Conservation (phyloP, 2,113 vertebrate species). For the Platycercus adscitus region DNA sequence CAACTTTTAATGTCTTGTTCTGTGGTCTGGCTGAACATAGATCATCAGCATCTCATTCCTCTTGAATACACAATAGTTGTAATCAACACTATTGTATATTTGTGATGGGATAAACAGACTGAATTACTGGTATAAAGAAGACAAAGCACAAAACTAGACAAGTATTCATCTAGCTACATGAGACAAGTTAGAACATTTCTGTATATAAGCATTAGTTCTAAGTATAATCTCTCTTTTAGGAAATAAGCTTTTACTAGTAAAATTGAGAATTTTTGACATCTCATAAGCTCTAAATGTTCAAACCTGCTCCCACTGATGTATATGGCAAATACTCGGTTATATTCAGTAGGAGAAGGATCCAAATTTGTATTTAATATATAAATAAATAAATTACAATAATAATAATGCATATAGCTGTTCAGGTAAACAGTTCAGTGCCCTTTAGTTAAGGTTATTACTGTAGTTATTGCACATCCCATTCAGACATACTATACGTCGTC, state of each 20-base stretch:
- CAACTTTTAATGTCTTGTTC: conserved; percentile 57
- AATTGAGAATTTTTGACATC: conserved; percentile 72
- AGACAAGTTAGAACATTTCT: conserved; percentile 71
- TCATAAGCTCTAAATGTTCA: conserved; percentile 54
- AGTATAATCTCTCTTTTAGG: conserved; percentile 75
- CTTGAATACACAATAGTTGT: conserved; percentile 70
- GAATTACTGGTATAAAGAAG: conserved; percentile 67
- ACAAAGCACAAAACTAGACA: conserved; percentile 77
- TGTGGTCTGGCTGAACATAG: conserved; percentile 61
- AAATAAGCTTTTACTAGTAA: conserved; percentile 74
- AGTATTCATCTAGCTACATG: conserved; percentile 58
- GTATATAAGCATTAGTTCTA: conserved; percentile 65
- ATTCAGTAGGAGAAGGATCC: conserved; percentile 42
- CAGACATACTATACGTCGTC: conserved; percentile 68
- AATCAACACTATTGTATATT: conserved; percentile 72
- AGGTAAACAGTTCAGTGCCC: conserved; percentile 74
- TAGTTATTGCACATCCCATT: conserved; percentile 82
- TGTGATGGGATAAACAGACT: conserved; percentile 62
- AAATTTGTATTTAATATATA: conserved; percentile 74
- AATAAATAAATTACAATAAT: conserved; percentile 72
- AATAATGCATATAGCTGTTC: conserved; percentile 74
- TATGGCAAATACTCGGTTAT: conserved; percentile 59
- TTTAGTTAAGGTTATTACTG: conserved; percentile 71
- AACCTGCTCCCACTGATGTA: conserved; percentile 43
- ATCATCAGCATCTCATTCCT: conserved; percentile 56